Conservation (phyloP, 1,140 invertebrate genomes). For the Drosophila melanica region DNA sequence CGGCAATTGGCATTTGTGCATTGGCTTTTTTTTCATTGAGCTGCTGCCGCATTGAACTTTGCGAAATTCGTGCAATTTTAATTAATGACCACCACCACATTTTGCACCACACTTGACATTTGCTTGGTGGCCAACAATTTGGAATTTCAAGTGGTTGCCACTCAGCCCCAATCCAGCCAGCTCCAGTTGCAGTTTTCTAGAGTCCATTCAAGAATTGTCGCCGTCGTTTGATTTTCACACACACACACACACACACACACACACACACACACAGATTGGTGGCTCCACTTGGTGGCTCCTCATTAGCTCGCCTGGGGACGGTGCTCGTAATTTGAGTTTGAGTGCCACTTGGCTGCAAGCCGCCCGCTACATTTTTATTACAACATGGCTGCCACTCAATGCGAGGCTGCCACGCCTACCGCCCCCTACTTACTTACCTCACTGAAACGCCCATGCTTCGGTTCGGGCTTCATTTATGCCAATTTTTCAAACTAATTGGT, state of each 20-base stretch:
- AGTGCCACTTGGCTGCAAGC: constrained; percentile 55
- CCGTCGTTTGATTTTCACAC: constrained; percentile 23
- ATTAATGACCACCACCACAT: constrained; percentile 57
- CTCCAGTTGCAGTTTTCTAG: constrained; percentile 5
- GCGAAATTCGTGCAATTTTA: constrained; percentile 64
- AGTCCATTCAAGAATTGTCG: constrained; percentile 52
- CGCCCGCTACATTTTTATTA: constrained; percentile 66
- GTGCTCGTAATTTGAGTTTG: constrained; percentile 68
- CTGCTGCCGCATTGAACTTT: constrained; percentile 33
- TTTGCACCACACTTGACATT: constrained; percentile 18
- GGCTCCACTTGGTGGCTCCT: constrained; percentile 23
- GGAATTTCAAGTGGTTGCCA: constrained; percentile 6
- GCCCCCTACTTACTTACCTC: not conserved
- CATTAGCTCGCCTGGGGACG: constrained; percentile 41
- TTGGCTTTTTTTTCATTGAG: not conserved
- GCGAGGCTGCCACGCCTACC: constrained; percentile 51
- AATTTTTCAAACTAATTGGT: constrained; percentile 82
- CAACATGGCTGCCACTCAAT: constrained; percentile 65
- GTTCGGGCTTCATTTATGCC: constrained; percentile 79
- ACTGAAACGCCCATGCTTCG: constrained; percentile 7
- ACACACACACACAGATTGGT: not conserved
- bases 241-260: constrained; percentile 9
- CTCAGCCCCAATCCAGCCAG: not conserved
- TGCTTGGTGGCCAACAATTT: constrained; percentile 17
- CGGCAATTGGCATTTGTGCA: not conserved